Evolutionary conservation across 2,888 invertebrate genomes (phyloP).

Genomic region (Drosophila atripex): DNA sequence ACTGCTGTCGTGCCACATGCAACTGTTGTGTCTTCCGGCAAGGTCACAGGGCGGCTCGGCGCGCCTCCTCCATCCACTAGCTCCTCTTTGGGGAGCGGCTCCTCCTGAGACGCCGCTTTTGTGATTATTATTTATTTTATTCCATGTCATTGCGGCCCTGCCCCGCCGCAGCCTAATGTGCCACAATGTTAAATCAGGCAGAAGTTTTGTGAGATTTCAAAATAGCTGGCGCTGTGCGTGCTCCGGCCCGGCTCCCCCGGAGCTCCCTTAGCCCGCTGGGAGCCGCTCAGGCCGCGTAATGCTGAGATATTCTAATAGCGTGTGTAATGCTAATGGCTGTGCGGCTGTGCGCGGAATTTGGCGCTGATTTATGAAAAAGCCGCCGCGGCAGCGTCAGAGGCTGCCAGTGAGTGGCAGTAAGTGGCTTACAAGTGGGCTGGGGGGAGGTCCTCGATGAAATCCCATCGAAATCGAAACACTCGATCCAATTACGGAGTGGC

Average conservation of each 20-base stretch:
- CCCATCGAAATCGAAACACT: neutral
- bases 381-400: conserved; percentile 4
- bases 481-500: conserved; percentile 6
- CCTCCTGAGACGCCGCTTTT: conserved; percentile 23
- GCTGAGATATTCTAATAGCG: conserved; percentile 75
- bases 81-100: neutral
- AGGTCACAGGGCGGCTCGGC: neutral
- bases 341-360: conserved; percentile 54
- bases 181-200: conserved; percentile 70
- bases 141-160: conserved; percentile 45
- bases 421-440: conserved; percentile 4
- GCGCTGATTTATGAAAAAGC: conserved; percentile 66
- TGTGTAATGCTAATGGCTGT: conserved; percentile 74
- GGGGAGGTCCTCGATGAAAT: neutral
- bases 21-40: neutral
- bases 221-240: conserved; percentile 49
- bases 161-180: conserved; percentile 34
- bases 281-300: conserved; percentile 55
- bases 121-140: conserved; percentile 66
- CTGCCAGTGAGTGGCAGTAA: neutral
- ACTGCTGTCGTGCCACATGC: conserved; percentile 4
- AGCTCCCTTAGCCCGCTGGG: conserved; percentile 1
- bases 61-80: neutral
- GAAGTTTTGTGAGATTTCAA: conserved; percentile 70
- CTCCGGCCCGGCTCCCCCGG: neutral